These are phyloP conservation scores for Panurus biarmicus DNA, from an alignment of 2,113 vertebrate species.

Conservation along the genomic window DNA sequence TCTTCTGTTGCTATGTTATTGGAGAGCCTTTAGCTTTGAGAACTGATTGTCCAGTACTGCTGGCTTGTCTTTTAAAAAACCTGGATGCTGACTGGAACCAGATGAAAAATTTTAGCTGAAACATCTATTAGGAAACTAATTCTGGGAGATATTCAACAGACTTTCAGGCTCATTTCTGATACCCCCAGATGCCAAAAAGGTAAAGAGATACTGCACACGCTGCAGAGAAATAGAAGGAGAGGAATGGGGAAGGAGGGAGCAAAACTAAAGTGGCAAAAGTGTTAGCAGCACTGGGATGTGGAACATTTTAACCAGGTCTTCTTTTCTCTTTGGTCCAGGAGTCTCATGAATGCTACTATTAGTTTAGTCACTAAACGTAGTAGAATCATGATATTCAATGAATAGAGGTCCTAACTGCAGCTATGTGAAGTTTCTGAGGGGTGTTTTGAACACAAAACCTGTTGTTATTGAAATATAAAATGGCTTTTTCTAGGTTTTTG, in stretches of 20 bases:
- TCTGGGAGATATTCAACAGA: background rate
- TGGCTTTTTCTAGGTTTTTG: background rate
- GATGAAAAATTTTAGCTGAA: conserved; percentile 38
- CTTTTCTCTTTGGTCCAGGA: background rate
- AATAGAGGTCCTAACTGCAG: background rate
- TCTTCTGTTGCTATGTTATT: conserved; percentile 17
- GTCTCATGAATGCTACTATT: background rate
- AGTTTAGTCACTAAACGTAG: background rate
- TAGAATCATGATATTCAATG: background rate
- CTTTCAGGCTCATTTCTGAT: background rate
- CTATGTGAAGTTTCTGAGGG: background rate
- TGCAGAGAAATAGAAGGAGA: background rate
- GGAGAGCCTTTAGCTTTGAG: conserved; percentile 22
- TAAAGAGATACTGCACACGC: background rate
- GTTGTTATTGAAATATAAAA: background rate
- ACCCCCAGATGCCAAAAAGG: background rate
- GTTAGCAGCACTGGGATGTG: background rate
- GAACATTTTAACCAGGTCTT: background rate
- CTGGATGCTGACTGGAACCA: conserved; percentile 17
- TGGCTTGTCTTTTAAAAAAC: conserved; percentile 3
- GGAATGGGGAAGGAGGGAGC: background rate
- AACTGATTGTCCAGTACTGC: conserved; percentile 6
- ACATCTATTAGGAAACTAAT: background rate
- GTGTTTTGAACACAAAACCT: background rate
- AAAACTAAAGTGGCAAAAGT: background rate